Percentiles rank a stretch among this genome's conserved stretches.
These are phyloP conservation scores for Ictalurus furcatus DNA, from an alignment of 2,113 vertebrate genomes.

Conservation along the genomic window DNA sequence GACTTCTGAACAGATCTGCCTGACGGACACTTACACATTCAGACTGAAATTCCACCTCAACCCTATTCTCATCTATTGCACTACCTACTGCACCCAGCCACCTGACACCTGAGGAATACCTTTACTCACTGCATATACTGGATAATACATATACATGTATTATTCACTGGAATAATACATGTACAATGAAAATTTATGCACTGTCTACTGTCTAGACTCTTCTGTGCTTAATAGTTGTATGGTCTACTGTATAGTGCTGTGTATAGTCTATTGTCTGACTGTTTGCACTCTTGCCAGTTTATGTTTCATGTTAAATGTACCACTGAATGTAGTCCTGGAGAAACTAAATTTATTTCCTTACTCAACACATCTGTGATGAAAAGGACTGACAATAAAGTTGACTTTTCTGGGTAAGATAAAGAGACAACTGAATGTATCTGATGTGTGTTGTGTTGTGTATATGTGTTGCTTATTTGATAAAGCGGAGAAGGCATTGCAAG, in stretches of 20 bases:
- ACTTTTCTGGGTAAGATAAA: not conserved
- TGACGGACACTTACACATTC: too few relatives aligned
- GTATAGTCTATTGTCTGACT: not conserved
- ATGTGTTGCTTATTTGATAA: not conserved
- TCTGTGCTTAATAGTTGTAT: not conserved
- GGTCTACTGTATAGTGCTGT: not conserved
- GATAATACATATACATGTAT: not conserved
- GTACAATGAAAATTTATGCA: too few relatives aligned
- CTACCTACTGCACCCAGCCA: not conserved
- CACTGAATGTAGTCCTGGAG: too few relatives aligned
- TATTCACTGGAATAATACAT: too few relatives aligned
- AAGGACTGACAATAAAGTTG: not conserved
- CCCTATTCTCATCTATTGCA: too few relatives aligned
- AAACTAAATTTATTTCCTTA: not conserved
- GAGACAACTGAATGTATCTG: not conserved
- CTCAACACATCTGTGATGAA: not conserved
- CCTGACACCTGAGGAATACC: not conserved
- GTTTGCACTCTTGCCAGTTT: not conserved
- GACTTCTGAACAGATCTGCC: too few relatives aligned
- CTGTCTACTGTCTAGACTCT: not conserved
- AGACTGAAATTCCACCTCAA: not conserved
- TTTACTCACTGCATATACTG: too few relatives aligned
- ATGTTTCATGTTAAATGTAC: too few relatives aligned
- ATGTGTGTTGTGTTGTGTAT: too few relatives aligned
- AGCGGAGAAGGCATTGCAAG: not conserved